Conservation (phyloP, 2,797 vertebrate species). For the Coluber constrictor region DNA sequence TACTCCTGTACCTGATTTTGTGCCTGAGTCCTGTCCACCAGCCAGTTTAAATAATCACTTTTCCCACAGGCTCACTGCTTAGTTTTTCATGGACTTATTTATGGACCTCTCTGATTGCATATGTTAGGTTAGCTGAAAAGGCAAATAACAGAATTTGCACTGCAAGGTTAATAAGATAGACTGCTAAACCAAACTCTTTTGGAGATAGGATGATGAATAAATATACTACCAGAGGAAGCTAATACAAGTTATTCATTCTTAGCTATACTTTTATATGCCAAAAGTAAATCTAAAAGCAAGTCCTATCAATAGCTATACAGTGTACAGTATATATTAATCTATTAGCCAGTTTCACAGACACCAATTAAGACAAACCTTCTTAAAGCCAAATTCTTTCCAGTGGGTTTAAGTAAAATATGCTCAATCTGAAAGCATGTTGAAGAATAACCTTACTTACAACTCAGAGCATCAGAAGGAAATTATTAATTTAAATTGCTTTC, state of each 20-base stretch:
- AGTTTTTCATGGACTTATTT: not conserved
- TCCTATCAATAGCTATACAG: not conserved
- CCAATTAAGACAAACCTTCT: not conserved
- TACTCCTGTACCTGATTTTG: not conserved
- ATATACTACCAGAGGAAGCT: not conserved
- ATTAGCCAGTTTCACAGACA: not conserved
- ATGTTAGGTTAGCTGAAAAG: not conserved
- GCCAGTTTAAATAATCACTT: not conserved
- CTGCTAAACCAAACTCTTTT: not conserved
- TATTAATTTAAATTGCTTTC: slow-evolving; percentile 23
- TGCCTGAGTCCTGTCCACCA: not conserved
- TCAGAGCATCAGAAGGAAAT: slow-evolving; percentile 18
- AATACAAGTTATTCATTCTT: not conserved
- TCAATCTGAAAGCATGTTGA: slow-evolving; percentile 32
- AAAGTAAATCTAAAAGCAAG: not conserved
- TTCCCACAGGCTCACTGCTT: not conserved
- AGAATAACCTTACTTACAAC: slow-evolving; percentile 18
- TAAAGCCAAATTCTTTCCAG: not conserved
- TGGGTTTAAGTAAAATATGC: not conserved
- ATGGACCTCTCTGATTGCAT: not conserved
- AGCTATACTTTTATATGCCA: not conserved
- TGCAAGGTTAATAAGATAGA: not conserved
- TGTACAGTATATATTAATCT: not conserved
- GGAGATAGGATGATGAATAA: not conserved
- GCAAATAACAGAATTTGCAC: not conserved